Evolutionary conservation across 2,888 invertebrate species (phyloP).

Genomic region (Dryadula phaetusa): DNA sequence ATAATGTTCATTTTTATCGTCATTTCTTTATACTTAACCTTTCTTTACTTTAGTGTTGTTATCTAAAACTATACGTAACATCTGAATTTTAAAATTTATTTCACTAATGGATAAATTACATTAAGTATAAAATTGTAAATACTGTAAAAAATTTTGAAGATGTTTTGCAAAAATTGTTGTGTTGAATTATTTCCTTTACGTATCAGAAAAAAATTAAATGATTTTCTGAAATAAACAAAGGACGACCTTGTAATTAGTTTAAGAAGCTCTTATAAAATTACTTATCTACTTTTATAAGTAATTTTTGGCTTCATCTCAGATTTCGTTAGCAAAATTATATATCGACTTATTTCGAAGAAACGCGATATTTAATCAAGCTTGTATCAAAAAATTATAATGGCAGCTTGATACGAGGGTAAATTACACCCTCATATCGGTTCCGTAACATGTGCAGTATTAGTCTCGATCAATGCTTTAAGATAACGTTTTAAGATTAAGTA

Average conservation of each 20-base stretch:
- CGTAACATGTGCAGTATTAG: conserved; percentile 15
- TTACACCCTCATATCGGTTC: conserved; percentile 23
- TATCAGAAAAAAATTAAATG: background rate
- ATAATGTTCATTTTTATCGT: too few relatives aligned
- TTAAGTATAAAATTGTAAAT: too few relatives aligned
- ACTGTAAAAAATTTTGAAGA: too few relatives aligned
- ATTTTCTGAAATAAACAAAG: background rate
- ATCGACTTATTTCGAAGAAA: conserved; percentile 15
- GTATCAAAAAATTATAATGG: conserved; percentile 20
- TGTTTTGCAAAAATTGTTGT: too few relatives aligned
- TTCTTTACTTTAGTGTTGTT: too few relatives aligned
- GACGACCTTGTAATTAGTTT: background rate
- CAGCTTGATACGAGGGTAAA: conserved; percentile 14
- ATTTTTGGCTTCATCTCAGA: conserved; percentile 21
- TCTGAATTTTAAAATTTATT: too few relatives aligned
- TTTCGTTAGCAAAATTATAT: conserved; percentile 22
- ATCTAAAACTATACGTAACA: too few relatives aligned
- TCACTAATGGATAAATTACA: too few relatives aligned
- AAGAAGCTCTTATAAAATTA: conserved; percentile 6
- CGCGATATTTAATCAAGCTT: conserved; percentile 20
- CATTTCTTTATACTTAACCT: too few relatives aligned
- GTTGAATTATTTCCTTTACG: background rate
- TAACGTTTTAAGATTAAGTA: conserved; percentile 1
- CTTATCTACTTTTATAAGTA: conserved; percentile 2
- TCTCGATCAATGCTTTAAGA: conserved; percentile 32